A percentile compares a stretch with the other conserved stretches of the same genome.
Evolutionary conservation across 1,140 invertebrate genomes (phyloP).

Genomic region (Monochamus saltuarius): DNA sequence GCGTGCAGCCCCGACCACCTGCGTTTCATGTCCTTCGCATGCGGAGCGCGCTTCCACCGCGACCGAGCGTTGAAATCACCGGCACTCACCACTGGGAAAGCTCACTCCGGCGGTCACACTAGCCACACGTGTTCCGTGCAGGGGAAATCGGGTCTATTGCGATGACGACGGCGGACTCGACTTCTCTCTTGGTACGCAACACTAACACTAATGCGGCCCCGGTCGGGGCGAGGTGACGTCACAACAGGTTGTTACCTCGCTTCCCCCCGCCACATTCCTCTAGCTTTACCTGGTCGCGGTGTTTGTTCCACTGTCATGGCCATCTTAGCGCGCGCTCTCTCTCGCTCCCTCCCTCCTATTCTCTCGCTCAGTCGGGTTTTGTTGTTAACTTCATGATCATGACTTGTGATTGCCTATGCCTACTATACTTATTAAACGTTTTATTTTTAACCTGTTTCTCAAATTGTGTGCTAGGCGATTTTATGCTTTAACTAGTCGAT

Average conservation of each 20-base stretch:
- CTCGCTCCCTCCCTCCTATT: constrained; percentile 1
- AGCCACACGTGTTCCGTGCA: background rate
- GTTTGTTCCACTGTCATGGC: constrained; percentile 47
- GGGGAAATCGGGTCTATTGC: constrained; percentile 6
- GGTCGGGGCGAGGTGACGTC: constrained; percentile 40
- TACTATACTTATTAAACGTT: constrained; percentile 1
- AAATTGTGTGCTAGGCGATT: background rate
- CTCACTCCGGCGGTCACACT: background rate
- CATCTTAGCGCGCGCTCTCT: constrained; percentile 36
- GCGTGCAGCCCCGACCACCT: constrained; percentile 69
- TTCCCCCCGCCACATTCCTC: constrained; percentile 39
- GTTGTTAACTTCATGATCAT: constrained; percentile 24
- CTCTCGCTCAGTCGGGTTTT: constrained; percentile 22
- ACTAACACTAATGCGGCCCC: constrained; percentile 21
- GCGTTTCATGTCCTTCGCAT: constrained; percentile 58
- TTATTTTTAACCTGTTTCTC: constrained; percentile 21
- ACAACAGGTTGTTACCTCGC: constrained; percentile 51
- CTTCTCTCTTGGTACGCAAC: constrained; percentile 19
- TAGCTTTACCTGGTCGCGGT: constrained; percentile 44
- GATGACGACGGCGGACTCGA: background rate
- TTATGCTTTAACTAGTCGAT: too few species aligned
- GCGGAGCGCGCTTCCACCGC: constrained; percentile 4
- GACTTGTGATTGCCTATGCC: constrained; percentile 3
- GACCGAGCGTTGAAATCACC: constrained; percentile 20
- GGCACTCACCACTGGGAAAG: background rate